phyloP scores from a whole-genome alignment of 2,113 vertebrate species.

The Neoarius graeffei region DNA sequence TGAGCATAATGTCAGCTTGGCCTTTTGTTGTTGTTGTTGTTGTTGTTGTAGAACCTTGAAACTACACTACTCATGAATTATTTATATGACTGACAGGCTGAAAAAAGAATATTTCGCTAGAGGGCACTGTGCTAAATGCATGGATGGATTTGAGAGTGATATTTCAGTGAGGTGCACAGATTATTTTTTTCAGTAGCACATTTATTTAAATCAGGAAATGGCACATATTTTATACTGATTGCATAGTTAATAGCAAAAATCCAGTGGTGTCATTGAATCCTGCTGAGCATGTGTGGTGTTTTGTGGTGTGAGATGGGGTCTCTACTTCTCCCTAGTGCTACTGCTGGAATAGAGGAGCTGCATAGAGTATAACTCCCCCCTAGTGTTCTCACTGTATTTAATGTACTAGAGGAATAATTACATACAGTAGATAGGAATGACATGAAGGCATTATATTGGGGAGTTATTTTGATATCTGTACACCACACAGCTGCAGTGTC shows the following conservation, averaged over 20 bases:
- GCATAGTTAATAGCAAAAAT: background rate
- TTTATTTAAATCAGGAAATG: background rate
- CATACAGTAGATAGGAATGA: background rate
- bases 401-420: constrained; percentile 8
- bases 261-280: background rate
- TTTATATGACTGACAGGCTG: background rate
- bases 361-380: background rate
- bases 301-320: background rate
- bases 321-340: constrained; percentile 1
- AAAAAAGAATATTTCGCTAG: constrained; percentile 34
- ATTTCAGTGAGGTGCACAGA: background rate
- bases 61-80: background rate
- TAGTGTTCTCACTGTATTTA: constrained; percentile 30
- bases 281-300: background rate
- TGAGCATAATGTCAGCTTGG: background rate
- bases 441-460: background rate
- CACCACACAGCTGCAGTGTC: background rate
- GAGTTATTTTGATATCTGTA: background rate
- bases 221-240: background rate
- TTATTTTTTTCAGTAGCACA: background rate
- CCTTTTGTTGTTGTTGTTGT: background rate
- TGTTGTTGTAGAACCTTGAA: background rate
- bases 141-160: background rate
- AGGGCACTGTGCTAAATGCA: constrained; percentile 41
- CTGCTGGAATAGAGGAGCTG: constrained; percentile 9